Evolutionary conservation across 2,888 invertebrate genomes (phyloP).

Genomic region (Drosophila antonietae): DNA sequence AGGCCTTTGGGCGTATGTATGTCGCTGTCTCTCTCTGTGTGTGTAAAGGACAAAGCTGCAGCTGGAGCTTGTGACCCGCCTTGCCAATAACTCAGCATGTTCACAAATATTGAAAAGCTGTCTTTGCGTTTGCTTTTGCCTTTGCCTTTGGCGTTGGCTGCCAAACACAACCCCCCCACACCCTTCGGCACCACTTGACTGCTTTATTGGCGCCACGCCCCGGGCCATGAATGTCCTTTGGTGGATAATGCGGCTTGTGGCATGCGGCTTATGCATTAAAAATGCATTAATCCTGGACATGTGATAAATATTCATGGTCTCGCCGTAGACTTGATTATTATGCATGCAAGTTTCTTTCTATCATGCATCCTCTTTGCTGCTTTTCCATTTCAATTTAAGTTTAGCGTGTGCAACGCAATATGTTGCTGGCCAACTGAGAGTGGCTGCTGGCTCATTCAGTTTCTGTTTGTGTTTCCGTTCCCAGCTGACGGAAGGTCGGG

Average conservation of each 20-base stretch:
- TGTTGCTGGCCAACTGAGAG: slow-evolving; percentile 8
- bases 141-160: slow-evolving; percentile 2
- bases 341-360: slow-evolving; percentile 46
- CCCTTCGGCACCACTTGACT: background rate
- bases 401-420: slow-evolving; percentile 48
- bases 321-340: slow-evolving; percentile 18
- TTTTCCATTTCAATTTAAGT: slow-evolving; percentile 31
- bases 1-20: background rate
- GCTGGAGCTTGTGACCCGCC: slow-evolving; percentile 41
- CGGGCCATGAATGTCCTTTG: slow-evolving; percentile 21
- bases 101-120: slow-evolving; percentile 65
- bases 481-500: slow-evolving; percentile 46
- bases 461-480: background rate
- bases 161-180: fast-evolving
- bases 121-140: slow-evolving; percentile 14
- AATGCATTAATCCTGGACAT: slow-evolving; percentile 72
- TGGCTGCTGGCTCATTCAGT: background rate
- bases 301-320: slow-evolving; percentile 75
- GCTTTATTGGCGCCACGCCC: slow-evolving; percentile 42
- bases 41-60: slow-evolving; percentile 30
- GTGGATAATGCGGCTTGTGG: slow-evolving; percentile 7
- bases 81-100: slow-evolving; percentile 77
- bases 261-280: slow-evolving; percentile 58
- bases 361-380: background rate
- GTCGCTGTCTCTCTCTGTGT: background rate